phyloP scores from a whole-genome alignment of 2,888 invertebrate genomes.

The Hypolimnas misippus region DNA sequence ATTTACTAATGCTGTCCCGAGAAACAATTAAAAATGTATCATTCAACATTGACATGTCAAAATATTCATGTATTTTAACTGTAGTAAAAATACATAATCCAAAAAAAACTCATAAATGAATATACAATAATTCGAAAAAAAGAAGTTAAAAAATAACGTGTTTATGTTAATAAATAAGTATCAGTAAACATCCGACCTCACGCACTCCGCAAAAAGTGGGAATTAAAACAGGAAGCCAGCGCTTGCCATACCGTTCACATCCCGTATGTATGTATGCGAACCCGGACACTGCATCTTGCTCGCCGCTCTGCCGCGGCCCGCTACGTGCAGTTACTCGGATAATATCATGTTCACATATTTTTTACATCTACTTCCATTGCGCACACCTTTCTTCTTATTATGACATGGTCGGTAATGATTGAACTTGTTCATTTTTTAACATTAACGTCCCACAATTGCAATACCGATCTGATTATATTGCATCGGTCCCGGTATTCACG shows the following conservation, averaged over 20 bases:
- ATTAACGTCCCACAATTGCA: neutral
- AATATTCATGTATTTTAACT: neutral
- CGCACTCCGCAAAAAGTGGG: slow-evolving; percentile 64
- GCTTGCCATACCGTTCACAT: slow-evolving; percentile 64
- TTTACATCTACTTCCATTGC: slow-evolving; percentile 1
- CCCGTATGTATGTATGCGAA: slow-evolving; percentile 54
- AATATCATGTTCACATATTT: slow-evolving; percentile 13
- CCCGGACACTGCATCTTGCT: slow-evolving; percentile 69
- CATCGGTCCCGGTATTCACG: slow-evolving; percentile 10
- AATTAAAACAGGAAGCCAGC: slow-evolving; percentile 67
- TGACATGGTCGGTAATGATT: slow-evolving; percentile 9
- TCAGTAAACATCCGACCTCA: slow-evolving; percentile 58
- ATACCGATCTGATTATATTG: slow-evolving; percentile 7
- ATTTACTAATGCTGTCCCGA: neutral
- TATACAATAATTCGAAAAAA: neutral
- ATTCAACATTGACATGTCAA: neutral
- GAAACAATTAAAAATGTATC: neutral
- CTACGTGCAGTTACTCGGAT: slow-evolving; percentile 58
- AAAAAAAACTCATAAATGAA: slow-evolving; percentile 22
- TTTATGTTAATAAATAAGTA: slow-evolving; percentile 25
- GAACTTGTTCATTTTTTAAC: neutral
- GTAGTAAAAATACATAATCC: slow-evolving; percentile 15
- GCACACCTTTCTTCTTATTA: slow-evolving; percentile 5
- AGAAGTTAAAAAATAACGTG: too few relatives aligned
- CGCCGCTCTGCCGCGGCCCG: slow-evolving; percentile 59